Base-by-base conservation (phyloP, 2,797 vertebrate species). In the Steatocranus sp. region DNA sequence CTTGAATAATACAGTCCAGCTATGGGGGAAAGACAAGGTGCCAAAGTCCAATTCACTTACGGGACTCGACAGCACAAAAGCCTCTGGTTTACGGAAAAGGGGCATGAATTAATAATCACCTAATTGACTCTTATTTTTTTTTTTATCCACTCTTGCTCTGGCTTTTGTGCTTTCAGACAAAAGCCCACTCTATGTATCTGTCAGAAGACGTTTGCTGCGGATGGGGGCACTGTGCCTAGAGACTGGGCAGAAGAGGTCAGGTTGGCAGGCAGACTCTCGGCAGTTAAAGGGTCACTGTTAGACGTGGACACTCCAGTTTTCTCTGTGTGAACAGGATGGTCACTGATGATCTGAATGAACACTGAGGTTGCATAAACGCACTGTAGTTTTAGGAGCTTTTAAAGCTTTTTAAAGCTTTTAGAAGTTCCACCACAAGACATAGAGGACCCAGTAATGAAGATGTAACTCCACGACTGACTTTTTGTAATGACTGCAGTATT, bases 21-120 rank as follows among this genome's bases (percentile, higher is more conserved):
- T 91, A 84, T 84, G 89, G 84, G 93, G 94, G 92, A 94, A 90
- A 95, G 95, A 96, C 93, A 93, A 96, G 95, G 95, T 96, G 95
- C 96, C 96, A 96, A 95, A 96, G 94, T 96, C 97, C 96, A 96
- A 97, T 97, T 97, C 96, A 97, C 97, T 98, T 98, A 98, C 96
- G 97, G 97, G 97, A 98, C 96, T 94, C 94, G 83, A 95, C 95
- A 96, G 97, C 95, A 96, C 96, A 97, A 97, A 98, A 97, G 97
- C 96, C 94, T 95, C 94, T 95, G 94, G 96, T 97, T 99, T 99
- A 99, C 97, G 97, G 98, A 98, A 99, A 99, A 95, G 96, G 92
- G 94, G 93, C 97, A 98, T 99, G 98, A 98, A 99, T 99, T 98
- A 98, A 98, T 98, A 98, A 99, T 99, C 96, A 97, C 96, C 96